Base-by-base conservation (phyloP, 2,113 vertebrate species). In the Thunnus maccoyii region DNA sequence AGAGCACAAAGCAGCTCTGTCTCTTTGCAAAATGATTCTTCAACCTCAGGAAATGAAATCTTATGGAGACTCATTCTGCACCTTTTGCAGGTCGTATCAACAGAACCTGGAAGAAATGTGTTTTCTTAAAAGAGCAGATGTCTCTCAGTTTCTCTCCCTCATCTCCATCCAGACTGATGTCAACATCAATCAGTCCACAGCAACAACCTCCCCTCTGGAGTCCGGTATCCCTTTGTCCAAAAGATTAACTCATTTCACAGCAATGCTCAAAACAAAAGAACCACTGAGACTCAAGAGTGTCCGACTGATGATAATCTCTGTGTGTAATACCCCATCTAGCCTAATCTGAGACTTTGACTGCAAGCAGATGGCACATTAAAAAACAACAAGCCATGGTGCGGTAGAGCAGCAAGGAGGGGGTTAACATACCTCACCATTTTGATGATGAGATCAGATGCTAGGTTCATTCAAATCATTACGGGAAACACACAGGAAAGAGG, bases 331-430 rank as follows among this genome's bases (percentile, higher is more conserved):
- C 52, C 78, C 69, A 80, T 63, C 20, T 3, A 55, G 13, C 22
- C 72, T 90, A 91, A 92, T 92, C 88, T 86, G 76, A 84, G 73
- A 69, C 75, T 65, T 8, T 79, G 72, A 83, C 68, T 76, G 41
- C 14, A 55, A 82, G 68, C 89, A 93, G 91, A 93, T 92, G 91
- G 91, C 25, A 54, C 64, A 66, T 80, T 69, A 66, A 84, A 88
- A 71, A 70, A 80, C 82, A 84, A 60, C 61, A 85, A 58, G 63
- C 22, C 60, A 84, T 65, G 13, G 65, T 30, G 66, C 74, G 48
- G 52, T 41, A 50, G 47, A 71, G 30, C 2, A 50, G 44, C 2
- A 4, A 73, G 63, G 61, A 51, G 25, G 55, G 86, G 81, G 78
- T 76, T 73, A 48, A 74, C 63, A 67, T 17, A 54, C 54, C 50